Evolutionary conservation across 2,888 invertebrate species (phyloP), one percentile per base, ranked within the genome.

Genomic region (Ditylenchus weischeri): DNA sequence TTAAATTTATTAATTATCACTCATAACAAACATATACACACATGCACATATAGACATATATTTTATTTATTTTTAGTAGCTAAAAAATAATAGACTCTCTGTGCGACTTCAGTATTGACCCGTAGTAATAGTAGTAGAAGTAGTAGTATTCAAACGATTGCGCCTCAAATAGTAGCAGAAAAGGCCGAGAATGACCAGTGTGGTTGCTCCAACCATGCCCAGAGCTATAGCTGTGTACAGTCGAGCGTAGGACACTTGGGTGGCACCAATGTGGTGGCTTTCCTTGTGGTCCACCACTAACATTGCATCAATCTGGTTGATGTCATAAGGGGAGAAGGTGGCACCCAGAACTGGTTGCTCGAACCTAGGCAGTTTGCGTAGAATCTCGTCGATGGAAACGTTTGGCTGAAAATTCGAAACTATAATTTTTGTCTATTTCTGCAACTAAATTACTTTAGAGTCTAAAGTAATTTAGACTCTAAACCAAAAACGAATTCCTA

Each of bases 81-180:
- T 1, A 43, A 15, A 13, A 43, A 3, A 43, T 13, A 10, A 43
- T 54, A 54, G 29, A 54, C 21, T 54, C 54, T 54, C 54, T 54
- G 54, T 54, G 21, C 11, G n/a, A 54, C 21, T 54, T 23, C 10
- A 29, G 21, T 54, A 43, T 43, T 43, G 43, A 43, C 43, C 43
- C 43, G 43, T 43, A 15, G n/a, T 54, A 38, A 49, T 47, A 11
- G 43, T 54, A n/a, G 59, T 15, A 35, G 59, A 57, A 21, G 58
- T 29, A n/a, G 35, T 18, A 29, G 29, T 29, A 29, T 29, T 23
- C 1, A 23, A 43, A 18, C 67, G 49, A 38, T 35, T 67, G 21
- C 57, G 47, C 19, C 38, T 35, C 60, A 68, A 49, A 63, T 77
- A 76, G 57, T 69, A 86, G 93, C 96, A 77, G 54, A 80, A 78